Evolutionary conservation across 2,888 invertebrate species (phyloP).

Genomic region (Lithophane semibrunnea): DNA sequence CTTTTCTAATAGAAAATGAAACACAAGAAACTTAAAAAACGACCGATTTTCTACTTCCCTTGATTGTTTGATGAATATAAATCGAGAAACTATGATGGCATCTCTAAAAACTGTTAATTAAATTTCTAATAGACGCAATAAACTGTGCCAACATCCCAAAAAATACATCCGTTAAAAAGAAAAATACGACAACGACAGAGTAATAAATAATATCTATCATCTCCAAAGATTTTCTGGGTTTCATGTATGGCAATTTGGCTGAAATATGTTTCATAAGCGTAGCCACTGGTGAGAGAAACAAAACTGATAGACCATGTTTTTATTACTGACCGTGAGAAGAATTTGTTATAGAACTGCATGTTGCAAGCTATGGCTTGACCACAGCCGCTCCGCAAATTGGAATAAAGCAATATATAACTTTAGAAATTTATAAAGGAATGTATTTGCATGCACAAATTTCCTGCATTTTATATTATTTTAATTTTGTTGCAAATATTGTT

Average conservation of each 20-base stretch:
- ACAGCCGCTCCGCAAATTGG: conserved; percentile 28
- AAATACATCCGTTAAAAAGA: conserved; percentile 7
- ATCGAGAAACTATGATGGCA: neutral
- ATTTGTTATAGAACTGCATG: conserved; percentile 59
- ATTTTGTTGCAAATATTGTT: no score
- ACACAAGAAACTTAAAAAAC: neutral
- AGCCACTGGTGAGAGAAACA: conserved; percentile 65
- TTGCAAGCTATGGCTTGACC: conserved; percentile 46
- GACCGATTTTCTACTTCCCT: neutral
- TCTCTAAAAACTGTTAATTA: neutral
- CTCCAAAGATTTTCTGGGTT: conserved; percentile 65
- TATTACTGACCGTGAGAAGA: conserved; percentile 61
- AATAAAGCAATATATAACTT: conserved; percentile 27
- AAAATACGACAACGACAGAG: conserved; percentile 30
- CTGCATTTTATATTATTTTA: no score
- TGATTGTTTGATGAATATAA: neutral
- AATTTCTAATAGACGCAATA: neutral
- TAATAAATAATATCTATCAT: conserved; percentile 59
- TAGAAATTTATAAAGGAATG: conserved; percentile 6
- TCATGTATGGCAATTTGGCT: conserved; percentile 71
- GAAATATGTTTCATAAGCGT: conserved; percentile 78
- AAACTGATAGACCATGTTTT: conserved; percentile 69
- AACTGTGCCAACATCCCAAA: no score
- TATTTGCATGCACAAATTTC: no score
- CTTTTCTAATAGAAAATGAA: neutral